A percentile compares a stretch with the other conserved stretches of the same genome.
phyloP scores from a whole-genome alignment of 1,140 invertebrate species.

The Temnothorax nylanderi region DNA sequence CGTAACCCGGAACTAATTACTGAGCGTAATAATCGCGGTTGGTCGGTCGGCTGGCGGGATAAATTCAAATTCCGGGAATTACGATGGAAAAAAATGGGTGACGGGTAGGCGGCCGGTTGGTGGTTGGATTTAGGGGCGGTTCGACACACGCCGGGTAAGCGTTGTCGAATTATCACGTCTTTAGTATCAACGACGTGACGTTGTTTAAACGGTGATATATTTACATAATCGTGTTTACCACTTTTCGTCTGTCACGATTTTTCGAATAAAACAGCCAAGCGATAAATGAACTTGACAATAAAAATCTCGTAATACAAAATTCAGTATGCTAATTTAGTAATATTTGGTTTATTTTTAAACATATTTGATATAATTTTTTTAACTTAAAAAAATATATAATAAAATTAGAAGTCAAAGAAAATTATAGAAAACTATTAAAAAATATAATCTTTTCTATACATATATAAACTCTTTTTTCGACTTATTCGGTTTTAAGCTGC shows the following conservation, averaged over 20 bases:
- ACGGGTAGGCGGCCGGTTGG: background rate
- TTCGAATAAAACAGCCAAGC: background rate
- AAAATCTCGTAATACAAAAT: background rate
- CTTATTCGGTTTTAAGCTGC: background rate
- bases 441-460: background rate
- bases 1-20: slow-evolving; percentile 59
- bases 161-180: slow-evolving; percentile 49
- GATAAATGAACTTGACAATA: background rate
- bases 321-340: background rate
- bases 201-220: slow-evolving; percentile 39
- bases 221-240: background rate
- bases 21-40: slow-evolving; percentile 30
- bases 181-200: background rate
- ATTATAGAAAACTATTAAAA: background rate
- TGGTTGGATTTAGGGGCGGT: background rate
- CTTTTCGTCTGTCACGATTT: slow-evolving; percentile 11
- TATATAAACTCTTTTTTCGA: background rate
- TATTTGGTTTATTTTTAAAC: background rate
- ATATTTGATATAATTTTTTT: background rate
- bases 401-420: background rate
- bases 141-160: background rate
- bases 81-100: slow-evolving; percentile 26
- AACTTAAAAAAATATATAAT: background rate
- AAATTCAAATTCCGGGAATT: slow-evolving; percentile 55
- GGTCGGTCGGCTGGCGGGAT: slow-evolving; percentile 6